Evolutionary conservation across 2,797 vertebrate genomes (phyloP), one percentile per base, ranked within the genome.

Genomic region (Poecilia gillii): DNA sequence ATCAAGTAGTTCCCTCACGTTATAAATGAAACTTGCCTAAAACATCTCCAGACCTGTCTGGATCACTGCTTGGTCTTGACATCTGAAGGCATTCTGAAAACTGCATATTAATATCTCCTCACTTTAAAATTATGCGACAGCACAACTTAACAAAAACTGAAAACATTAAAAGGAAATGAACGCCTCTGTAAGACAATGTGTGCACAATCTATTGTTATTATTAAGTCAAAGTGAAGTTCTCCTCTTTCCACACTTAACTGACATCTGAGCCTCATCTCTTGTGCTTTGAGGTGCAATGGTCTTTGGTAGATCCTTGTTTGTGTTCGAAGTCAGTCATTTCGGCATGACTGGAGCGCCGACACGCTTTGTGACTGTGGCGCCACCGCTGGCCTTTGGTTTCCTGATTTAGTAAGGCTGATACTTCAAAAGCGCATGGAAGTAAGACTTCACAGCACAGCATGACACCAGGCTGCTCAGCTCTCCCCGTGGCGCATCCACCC

Each of bases 371-470:
- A 73, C 81, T 41, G 53, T 78, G 78, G 80, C 39, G 73, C 82
- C 77, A 66, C 82, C 1, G 14, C 74, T 70, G 41, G 55, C 73
- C 45, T 79, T 85, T 88, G 53, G 72, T 81, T 81, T 87, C 79
- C 77, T 78, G 74, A 82, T 84, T 79, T 80, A 77, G 74, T 76
- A 57, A 76, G 45, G 76, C 81, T 41, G 73, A 78, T 78, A 82
- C 79, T 82, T 86, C 64, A 78, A 75, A 84, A 88, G 84, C 75
- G 18, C 81, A 84, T 72, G 62, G 71, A 80, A 85, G 76, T 73
- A 79, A 88, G 84, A 81, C 79, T 81, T 84, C 59, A 82, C 72
- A 62, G 59, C 74, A 43, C 78, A 83, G 47, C 76, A 46, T 59
- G 73, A 73, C 73, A 75, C 79, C 80, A 31, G 70, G 77, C 78